phyloP scores from a whole-genome alignment of 1,140 invertebrate species.

The Cherax destructor region DNA sequence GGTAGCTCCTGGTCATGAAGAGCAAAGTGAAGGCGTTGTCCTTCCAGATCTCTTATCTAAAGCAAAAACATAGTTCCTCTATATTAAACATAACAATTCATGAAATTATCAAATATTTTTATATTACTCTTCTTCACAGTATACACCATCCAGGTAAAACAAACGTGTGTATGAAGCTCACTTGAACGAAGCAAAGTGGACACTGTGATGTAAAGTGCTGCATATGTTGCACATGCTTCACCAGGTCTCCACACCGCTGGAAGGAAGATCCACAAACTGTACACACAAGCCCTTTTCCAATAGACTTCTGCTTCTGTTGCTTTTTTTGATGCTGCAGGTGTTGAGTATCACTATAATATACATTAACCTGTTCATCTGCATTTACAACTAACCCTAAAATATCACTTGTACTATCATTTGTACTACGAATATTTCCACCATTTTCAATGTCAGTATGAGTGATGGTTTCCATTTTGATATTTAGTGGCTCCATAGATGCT shows the following conservation, averaged over 20 bases:
- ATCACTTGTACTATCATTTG: conserved; percentile 1
- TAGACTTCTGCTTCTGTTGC: conserved; percentile 19
- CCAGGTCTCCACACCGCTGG: conserved; percentile 49
- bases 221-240: conserved; percentile 46
- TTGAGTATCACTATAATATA: not conserved
- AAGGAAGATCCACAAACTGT: conserved; percentile 21
- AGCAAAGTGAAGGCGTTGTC: conserved; percentile 49
- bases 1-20: conserved; percentile 73
- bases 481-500: not conserved
- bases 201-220: conserved; percentile 51
- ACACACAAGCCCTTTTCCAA: conserved; percentile 43
- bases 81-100: not conserved
- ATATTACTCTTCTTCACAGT: too few relatives aligned
- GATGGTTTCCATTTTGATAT: not conserved
- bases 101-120: too few relatives aligned
- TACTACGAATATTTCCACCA: conserved; percentile 15
- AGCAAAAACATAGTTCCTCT: not conserved
- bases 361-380: not conserved
- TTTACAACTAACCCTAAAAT: conserved; percentile 1
- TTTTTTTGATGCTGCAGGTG: conserved; percentile 34
- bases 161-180: not conserved
- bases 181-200: conserved; percentile 55
- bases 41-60: conserved; percentile 32
- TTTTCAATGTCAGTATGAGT: not conserved
- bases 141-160: not conserved